phyloP scores from a whole-genome alignment of 2,797 vertebrate species.

The Australoheros facetus region DNA sequence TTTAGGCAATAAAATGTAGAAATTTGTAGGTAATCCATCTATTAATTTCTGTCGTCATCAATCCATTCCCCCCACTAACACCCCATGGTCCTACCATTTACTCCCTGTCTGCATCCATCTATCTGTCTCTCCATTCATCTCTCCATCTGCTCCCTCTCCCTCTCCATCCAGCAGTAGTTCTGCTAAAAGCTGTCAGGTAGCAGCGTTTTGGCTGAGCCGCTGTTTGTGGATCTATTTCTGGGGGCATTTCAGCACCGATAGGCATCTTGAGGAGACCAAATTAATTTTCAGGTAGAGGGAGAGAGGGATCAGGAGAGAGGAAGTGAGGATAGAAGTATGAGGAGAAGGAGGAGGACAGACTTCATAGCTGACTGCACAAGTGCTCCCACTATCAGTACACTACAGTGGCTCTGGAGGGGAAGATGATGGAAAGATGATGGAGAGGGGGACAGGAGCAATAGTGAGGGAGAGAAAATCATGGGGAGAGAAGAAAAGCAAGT shows the following conservation, averaged over 20 bases:
- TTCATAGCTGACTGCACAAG: slow-evolving; percentile 65
- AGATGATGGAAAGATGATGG: slow-evolving; percentile 54
- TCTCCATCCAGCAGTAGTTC: slow-evolving; percentile 61
- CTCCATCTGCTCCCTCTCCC: slow-evolving; percentile 22
- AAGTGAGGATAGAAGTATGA: neutral
- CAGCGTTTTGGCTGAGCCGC: slow-evolving; percentile 86
- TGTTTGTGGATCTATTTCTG: slow-evolving; percentile 93
- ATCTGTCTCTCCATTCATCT: slow-evolving; percentile 29
- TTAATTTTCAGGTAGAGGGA: slow-evolving; percentile 91
- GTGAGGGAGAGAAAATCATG: neutral
- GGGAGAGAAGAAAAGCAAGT: neutral
- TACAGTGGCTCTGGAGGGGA: slow-evolving; percentile 71
- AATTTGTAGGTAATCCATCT: slow-evolving; percentile 45
- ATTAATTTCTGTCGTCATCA: slow-evolving; percentile 40
- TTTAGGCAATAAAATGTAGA: slow-evolving; percentile 46
- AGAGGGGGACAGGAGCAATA: slow-evolving; percentile 7
- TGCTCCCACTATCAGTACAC: slow-evolving; percentile 59
- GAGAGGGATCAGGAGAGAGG: slow-evolving; percentile 65
- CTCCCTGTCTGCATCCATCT: slow-evolving; percentile 3
- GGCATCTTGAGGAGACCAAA: slow-evolving; percentile 94
- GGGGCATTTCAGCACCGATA: slow-evolving; percentile 91
- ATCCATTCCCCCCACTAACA: slow-evolving; percentile 29
- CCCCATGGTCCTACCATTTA: slow-evolving; percentile 7
- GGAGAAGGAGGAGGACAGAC: slow-evolving; percentile 42
- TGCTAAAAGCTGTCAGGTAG: slow-evolving; percentile 81